These are phyloP conservation scores for Pogonocichla stellata DNA, from an alignment of 2,113 vertebrate species.

Conservation along the genomic window DNA sequence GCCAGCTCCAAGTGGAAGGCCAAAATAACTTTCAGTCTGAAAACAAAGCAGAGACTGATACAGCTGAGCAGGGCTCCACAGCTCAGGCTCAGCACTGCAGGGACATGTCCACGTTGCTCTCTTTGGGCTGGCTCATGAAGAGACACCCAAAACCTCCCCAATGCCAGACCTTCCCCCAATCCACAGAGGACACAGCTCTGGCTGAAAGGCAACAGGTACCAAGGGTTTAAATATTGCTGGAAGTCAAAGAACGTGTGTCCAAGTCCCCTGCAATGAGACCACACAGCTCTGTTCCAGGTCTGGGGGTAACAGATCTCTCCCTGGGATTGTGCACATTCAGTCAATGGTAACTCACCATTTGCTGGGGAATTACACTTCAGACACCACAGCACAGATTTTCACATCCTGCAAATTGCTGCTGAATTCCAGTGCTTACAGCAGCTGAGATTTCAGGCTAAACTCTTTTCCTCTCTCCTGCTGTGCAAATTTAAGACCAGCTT, in stretches of 20 bases:
- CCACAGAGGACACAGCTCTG: background rate
- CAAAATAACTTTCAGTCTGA: slow-evolving; percentile 12
- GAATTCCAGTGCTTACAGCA: background rate
- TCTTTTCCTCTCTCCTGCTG: background rate
- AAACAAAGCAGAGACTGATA: background rate
- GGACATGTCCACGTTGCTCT: background rate
- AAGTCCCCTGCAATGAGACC: background rate
- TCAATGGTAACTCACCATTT: background rate
- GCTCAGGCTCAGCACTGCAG: background rate
- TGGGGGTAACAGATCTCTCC: background rate
- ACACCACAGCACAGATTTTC: background rate
- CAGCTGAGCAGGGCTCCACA: accelerated
- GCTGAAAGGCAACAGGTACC: background rate
- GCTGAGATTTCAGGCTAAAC: background rate
- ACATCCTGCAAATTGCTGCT: background rate
- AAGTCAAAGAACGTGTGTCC: background rate
- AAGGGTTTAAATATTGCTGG: background rate
- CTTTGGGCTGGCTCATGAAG: background rate
- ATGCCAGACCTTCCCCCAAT: background rate
- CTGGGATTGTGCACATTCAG: background rate
- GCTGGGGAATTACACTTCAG: background rate
- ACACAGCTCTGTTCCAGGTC: background rate
- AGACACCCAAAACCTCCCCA: background rate
- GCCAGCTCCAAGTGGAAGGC: background rate
- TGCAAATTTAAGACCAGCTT: slow-evolving; percentile 33